Evolutionary conservation across 2,888 invertebrate species (phyloP).

Genomic region (Trichacis sp.): DNA sequence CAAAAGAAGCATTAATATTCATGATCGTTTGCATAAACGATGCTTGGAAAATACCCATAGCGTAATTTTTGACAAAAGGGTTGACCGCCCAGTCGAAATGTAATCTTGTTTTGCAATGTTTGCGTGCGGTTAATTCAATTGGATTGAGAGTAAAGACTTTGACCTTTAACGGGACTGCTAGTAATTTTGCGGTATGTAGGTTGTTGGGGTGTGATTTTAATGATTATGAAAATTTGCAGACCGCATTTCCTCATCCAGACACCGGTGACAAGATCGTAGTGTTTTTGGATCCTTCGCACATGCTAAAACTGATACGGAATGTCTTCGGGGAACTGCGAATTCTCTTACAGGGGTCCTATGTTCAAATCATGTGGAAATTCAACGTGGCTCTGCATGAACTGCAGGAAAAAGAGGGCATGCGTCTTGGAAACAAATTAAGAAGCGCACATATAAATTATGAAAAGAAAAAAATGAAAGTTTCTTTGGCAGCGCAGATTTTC

Average conservation of each 20-base stretch:
- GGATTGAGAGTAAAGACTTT: too few relatives aligned
- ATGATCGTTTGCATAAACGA: slow-evolving; percentile 51
- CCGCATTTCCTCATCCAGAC: slow-evolving; percentile 9
- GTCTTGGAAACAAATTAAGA: slow-evolving; percentile 42
- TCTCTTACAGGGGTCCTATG: slow-evolving; percentile 22
- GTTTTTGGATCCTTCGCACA: slow-evolving; percentile 42
- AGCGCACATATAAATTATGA: slow-evolving; percentile 36
- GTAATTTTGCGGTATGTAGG: neutral
- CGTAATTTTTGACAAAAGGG: slow-evolving; percentile 54
- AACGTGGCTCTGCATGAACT: slow-evolving; percentile 32
- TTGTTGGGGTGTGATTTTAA: too few relatives aligned
- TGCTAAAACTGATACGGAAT: slow-evolving; percentile 49
- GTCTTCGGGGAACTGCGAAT: slow-evolving; percentile 41
- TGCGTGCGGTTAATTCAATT: too few relatives aligned
- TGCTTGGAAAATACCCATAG: slow-evolving; percentile 56
- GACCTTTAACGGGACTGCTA: too few relatives aligned
- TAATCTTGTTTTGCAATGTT: too few relatives aligned
- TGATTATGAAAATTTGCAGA: too few relatives aligned
- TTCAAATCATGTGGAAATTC: slow-evolving; percentile 35
- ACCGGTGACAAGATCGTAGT: slow-evolving; percentile 27
- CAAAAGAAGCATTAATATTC: slow-evolving; percentile 51
- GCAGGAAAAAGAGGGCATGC: slow-evolving; percentile 41
- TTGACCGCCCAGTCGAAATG: slow-evolving; percentile 38
- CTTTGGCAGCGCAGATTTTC: slow-evolving; percentile 39
- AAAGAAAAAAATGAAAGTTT: slow-evolving; percentile 48